Conservation (phyloP, 2,113 vertebrate genomes). For the Cynocephalus volans region DNA sequence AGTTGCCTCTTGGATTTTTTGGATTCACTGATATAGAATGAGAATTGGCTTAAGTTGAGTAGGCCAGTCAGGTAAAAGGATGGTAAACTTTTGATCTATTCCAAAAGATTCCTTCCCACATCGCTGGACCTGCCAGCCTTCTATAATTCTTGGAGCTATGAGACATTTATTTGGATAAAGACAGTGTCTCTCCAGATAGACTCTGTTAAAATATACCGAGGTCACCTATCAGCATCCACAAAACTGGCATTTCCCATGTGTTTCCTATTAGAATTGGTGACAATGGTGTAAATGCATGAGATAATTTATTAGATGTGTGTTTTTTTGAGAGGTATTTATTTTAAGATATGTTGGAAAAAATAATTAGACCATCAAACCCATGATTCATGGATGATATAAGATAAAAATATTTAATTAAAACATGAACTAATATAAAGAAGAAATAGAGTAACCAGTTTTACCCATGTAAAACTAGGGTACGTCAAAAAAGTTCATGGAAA, state of each 20-base stretch:
- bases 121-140: background rate
- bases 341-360: slow-evolving; percentile 26
- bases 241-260: background rate
- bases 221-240: background rate
- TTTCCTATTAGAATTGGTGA: background rate
- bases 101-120: background rate
- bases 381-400: background rate
- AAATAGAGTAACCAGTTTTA: slow-evolving; percentile 25
- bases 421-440: background rate
- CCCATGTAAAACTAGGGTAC: too few species aligned
- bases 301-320: background rate
- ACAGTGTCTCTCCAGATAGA: background rate
- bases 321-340: slow-evolving; percentile 4
- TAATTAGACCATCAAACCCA: background rate
- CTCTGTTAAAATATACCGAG: background rate
- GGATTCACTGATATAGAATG: background rate
- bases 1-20: background rate
- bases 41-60: background rate
- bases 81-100: background rate
- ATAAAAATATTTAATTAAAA: slow-evolving; percentile 39
- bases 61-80: background rate
- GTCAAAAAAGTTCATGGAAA: too few species aligned
- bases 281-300: background rate
- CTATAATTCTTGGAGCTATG: background rate
- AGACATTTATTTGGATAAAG: background rate